phyloP scores from a whole-genome alignment of 2,113 vertebrate genomes.

The Centropus unirufus region DNA sequence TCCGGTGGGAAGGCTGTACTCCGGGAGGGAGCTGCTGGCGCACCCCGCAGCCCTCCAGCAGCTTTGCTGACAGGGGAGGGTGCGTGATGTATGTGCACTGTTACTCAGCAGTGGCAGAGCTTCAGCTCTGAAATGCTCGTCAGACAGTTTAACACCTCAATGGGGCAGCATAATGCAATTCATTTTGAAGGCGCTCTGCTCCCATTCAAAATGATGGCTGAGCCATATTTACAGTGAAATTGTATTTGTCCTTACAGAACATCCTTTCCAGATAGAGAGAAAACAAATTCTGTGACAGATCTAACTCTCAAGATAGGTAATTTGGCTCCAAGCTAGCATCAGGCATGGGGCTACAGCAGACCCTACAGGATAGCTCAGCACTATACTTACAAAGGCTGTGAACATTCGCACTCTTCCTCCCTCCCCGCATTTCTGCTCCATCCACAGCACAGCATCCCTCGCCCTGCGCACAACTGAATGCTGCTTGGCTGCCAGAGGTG shows the following conservation, averaged over 20 bases:
- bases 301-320: not conserved
- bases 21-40: not conserved
- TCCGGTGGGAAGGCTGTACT: not conserved
- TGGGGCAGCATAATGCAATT: not conserved
- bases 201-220: not conserved
- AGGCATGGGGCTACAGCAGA: not conserved
- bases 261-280: not conserved
- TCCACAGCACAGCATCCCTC: not conserved
- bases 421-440: not conserved
- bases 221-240: not conserved
- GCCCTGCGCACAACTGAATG: not conserved
- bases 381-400: not conserved
- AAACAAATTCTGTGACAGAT: not conserved
- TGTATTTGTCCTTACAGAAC: not conserved
- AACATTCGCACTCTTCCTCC: not conserved
- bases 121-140: not conserved
- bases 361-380: not conserved
- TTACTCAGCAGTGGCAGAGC: not conserved
- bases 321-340: not conserved
- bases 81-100: not conserved
- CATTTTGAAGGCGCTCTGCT: not conserved
- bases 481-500: not conserved
- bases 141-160: not conserved
- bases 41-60: not conserved
- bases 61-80: not conserved